These are phyloP conservation scores for Asarcornis scutulata DNA, from an alignment of 2,113 vertebrate species.

Conservation along the genomic window DNA sequence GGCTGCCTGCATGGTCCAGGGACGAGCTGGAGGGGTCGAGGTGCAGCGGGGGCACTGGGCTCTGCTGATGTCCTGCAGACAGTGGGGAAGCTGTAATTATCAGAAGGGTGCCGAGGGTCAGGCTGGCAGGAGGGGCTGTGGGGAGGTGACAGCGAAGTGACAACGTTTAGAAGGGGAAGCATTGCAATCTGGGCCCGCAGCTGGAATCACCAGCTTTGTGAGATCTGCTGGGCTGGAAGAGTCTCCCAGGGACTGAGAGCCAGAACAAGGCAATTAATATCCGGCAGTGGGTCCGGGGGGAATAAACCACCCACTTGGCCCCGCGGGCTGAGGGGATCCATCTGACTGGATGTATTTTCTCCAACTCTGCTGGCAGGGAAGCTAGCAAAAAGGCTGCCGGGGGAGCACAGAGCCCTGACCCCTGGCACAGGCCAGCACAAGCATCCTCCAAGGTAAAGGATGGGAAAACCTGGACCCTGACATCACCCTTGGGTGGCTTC, in stretches of 20 bases:
- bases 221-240: neutral
- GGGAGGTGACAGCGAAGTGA: neutral
- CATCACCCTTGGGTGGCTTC: neutral
- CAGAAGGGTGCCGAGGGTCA: neutral
- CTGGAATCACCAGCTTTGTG: neutral
- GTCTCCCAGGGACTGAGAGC: neutral
- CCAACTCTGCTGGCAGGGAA: neutral
- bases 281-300: fast-evolving
- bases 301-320: neutral
- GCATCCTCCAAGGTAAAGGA: neutral
- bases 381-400: neutral
- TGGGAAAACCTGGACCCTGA: neutral
- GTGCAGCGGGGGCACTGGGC: neutral
- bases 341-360: neutral
- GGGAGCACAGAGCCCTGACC: neutral
- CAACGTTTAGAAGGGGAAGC: neutral
- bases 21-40: neutral
- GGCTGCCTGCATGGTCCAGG: neutral
- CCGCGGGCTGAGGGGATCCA: neutral
- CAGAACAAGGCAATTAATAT: neutral
- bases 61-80: neutral
- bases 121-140: neutral
- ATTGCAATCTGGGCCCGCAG: neutral
- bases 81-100: neutral
- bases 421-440: neutral